Base-by-base conservation (phyloP, 2,797 vertebrate species). In the Neosilurus mollespiculum region DNA sequence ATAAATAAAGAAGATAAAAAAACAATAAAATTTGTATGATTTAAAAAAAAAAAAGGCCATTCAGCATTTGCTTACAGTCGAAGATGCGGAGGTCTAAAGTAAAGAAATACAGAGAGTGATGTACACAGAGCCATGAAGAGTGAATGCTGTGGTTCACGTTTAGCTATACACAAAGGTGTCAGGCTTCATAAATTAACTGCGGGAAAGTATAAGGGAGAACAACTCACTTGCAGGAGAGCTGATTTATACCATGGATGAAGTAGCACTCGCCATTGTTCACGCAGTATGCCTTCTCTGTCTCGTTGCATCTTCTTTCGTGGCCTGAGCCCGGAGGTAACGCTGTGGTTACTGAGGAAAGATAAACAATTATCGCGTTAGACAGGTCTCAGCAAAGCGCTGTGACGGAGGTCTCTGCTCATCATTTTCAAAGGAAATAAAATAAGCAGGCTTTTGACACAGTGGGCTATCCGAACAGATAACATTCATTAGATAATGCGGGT, bases 241-340 rank as follows among this genome's bases (percentile, higher is more conserved):
- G 94, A 93, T 98, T 97, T 93, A 99, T 97, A 93, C 97, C 97
- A 85, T 96, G 95, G 88, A 98, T 97, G 95, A 97, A 98, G 95
- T 96, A 98, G 95, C 98, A 99, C 90, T 97, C 94, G 14, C 98
- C 98, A 87, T 97, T 97, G 85, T 99, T 99, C 92, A 98, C 98
- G 90, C 98, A 99, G 90, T 96, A 99, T 87, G 95, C 91, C 93
- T 97, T 98, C 91, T 97, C 96, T 84, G 97, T 97, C 88, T 98
- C 97, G 56, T 99, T 99, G 96, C 98, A 99, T 94, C 91, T 96
- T 93, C 96, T 95, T 90, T 96, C 95, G 0, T 99, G 98, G 88
- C 97, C 97, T 8, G 97, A 97, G 93, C 95, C 97, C 87, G 97
- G 95, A 89, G 97, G 95, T 88, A 93, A 93, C 64, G 96, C 97